Conservation (phyloP, 2,888 invertebrate species). For the Sacculina carcini region DNA sequence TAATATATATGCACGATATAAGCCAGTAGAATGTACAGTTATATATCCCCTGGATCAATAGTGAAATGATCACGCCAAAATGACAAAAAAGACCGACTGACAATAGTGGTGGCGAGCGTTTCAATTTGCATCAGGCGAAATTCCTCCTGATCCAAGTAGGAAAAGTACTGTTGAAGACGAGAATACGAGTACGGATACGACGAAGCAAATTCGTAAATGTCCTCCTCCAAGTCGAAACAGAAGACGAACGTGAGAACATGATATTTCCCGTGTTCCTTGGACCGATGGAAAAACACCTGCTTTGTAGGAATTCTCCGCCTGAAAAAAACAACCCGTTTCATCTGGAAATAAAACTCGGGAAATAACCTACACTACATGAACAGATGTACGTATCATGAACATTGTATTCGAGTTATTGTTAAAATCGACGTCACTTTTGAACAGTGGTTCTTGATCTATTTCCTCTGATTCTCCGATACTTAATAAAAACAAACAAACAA, state of each 20-base stretch:
- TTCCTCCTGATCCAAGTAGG: conserved; percentile 34
- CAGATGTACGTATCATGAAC: too few relatives aligned
- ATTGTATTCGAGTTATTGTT: too few relatives aligned
- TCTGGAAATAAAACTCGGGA: background rate
- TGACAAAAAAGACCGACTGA: too few relatives aligned
- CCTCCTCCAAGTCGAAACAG: conserved; percentile 79
- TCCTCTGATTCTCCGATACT: too few relatives aligned
- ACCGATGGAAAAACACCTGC: conserved; percentile 74
- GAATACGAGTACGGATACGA: conserved; percentile 90
- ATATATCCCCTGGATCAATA: too few relatives aligned
- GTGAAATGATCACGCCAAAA: too few relatives aligned
- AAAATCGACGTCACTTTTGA: too few relatives aligned
- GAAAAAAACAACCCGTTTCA: conserved; percentile 8
- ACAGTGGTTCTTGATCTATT: too few relatives aligned
- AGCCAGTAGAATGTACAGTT: background rate
- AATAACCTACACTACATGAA: too few relatives aligned
- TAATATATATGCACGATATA: conserved; percentile 3
- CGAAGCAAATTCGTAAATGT: conserved; percentile 79
- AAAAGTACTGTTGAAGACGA: conserved; percentile 55
- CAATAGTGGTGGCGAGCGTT: conserved; percentile 26
- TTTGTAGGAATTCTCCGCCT: conserved; percentile 53
- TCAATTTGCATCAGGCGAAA: conserved; percentile 36
- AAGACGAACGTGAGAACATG: conserved; percentile 82
- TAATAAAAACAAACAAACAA: too few relatives aligned
- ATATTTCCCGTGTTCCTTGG: conserved; percentile 51